Percentiles rank a stretch among this genome's conserved stretches.
These are phyloP conservation scores for Eueremaeus valkanovi DNA, from an alignment of 2,888 invertebrate species.

Conservation along the genomic window DNA sequence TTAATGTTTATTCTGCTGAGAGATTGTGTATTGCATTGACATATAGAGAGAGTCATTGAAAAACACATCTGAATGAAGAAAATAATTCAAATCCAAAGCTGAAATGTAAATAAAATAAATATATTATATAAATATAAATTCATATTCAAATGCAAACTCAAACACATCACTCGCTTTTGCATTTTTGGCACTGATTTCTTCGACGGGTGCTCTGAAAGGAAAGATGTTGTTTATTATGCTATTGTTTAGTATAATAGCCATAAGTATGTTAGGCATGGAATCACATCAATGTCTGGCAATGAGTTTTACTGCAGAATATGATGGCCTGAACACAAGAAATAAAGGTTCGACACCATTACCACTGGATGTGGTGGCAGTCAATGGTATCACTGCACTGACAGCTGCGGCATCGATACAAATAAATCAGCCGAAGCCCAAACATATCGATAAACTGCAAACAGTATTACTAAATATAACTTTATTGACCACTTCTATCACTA, in stretches of 20 bases:
- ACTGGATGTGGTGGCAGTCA: neutral
- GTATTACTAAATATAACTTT: slow-evolving; percentile 18
- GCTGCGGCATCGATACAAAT: slow-evolving; percentile 18
- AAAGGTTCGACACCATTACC: neutral
- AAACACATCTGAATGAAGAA: too few species aligned
- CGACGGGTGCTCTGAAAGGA: neutral
- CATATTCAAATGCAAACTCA: too few species aligned
- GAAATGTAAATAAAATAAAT: too few species aligned
- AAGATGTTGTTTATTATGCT: slow-evolving; percentile 4
- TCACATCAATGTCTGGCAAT: slow-evolving; percentile 4
- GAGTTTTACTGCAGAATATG: slow-evolving; percentile 11
- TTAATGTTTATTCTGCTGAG: too few species aligned
- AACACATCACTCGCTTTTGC: too few species aligned
- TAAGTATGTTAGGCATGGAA: neutral
- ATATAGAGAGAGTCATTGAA: too few species aligned
- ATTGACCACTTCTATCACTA: neutral
- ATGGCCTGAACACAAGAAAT: neutral
- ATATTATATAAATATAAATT: too few species aligned
- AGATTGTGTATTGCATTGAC: too few species aligned
- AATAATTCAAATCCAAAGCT: too few species aligned
- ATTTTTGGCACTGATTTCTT: too few species aligned
- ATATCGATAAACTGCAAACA: slow-evolving; percentile 20
- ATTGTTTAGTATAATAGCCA: slow-evolving; percentile 1
- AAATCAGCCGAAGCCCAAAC: slow-evolving; percentile 24
- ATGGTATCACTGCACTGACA: neutral